A percentile compares a stretch with the other conserved stretches of the same genome.
Evolutionary conservation across 1,140 invertebrate species (phyloP).

Genomic region (Dufourea novaeangliae): DNA sequence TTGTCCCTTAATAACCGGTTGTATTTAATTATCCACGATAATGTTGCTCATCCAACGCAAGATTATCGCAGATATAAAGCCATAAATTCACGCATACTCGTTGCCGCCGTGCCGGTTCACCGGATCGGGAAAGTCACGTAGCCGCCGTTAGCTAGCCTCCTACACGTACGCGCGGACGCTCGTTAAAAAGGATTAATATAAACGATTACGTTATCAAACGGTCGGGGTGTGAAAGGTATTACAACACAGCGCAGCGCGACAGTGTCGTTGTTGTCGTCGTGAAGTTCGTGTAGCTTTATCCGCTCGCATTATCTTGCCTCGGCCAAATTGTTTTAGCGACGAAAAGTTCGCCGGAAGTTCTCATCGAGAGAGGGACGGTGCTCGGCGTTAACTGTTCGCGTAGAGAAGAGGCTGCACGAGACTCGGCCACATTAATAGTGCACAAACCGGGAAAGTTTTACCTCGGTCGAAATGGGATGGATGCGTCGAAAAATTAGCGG

Average conservation of each 20-base stretch:
- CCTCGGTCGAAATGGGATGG: too few relatives aligned
- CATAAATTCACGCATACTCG: slow-evolving; percentile 11
- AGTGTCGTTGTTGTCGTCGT: not conserved
- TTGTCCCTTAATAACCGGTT: not conserved
- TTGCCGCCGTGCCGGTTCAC: not conserved
- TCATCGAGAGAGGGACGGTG: not conserved
- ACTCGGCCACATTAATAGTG: slow-evolving; percentile 3
- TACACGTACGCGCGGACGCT: slow-evolving; percentile 1
- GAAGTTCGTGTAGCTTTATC: slow-evolving; percentile 34
- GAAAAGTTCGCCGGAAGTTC: slow-evolving; percentile 49
- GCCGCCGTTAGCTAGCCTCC: slow-evolving; percentile 12
- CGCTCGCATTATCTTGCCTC: not conserved
- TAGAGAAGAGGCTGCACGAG: not conserved
- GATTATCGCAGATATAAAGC: not conserved
- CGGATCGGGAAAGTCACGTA: slow-evolving; percentile 28
- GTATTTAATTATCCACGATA: not conserved
- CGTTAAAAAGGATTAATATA: slow-evolving; percentile 39
- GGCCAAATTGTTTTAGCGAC: slow-evolving; percentile 49
- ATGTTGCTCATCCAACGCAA: not conserved
- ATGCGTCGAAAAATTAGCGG: not conserved
- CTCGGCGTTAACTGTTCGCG: slow-evolving; percentile 37
- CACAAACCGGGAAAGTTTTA: not conserved
- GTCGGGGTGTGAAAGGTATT: slow-evolving; percentile 29
- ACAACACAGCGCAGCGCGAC: not conserved
- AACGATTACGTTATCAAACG: slow-evolving; percentile 40